Conservation (phyloP, 1,140 invertebrate genomes). For the Aphaenogaster floridana region DNA sequence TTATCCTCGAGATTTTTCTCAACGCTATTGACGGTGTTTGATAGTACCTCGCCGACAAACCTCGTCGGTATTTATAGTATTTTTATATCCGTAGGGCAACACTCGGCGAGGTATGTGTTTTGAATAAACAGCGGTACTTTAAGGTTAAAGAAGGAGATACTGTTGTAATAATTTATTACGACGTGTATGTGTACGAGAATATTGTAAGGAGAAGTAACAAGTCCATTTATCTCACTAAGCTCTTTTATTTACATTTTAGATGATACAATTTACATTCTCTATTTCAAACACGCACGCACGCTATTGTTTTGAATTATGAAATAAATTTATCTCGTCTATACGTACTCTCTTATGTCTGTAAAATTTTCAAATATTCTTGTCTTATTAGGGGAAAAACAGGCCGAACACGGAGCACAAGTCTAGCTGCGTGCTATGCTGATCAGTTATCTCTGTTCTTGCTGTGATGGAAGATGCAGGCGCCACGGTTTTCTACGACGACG, state of each 20-base stretch:
- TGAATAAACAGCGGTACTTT: neutral
- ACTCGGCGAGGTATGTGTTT: neutral
- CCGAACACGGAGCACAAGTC: conserved; percentile 9
- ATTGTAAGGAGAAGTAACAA: neutral
- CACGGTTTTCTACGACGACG: conserved; percentile 78
- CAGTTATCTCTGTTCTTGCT: neutral
- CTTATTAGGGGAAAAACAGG: neutral
- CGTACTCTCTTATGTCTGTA: neutral
- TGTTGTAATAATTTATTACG: neutral
- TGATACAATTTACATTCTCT: neutral
- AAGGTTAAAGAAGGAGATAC: neutral
- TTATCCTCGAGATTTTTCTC: neutral
- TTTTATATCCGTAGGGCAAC: neutral
- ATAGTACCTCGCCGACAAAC: neutral
- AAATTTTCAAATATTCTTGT: neutral
- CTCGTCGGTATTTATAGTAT: neutral
- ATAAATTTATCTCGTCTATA: neutral
- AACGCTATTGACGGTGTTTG: neutral
- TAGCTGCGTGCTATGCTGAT: conserved; percentile 31
- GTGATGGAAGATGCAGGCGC: conserved; percentile 75
- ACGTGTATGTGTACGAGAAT: too few relatives aligned
- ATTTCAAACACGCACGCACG: neutral
- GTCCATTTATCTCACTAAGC: neutral
- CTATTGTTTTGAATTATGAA: neutral
- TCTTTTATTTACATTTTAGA: neutral